phyloP scores from a whole-genome alignment of 2,113 vertebrate species.

The Talpa occidentalis region DNA sequence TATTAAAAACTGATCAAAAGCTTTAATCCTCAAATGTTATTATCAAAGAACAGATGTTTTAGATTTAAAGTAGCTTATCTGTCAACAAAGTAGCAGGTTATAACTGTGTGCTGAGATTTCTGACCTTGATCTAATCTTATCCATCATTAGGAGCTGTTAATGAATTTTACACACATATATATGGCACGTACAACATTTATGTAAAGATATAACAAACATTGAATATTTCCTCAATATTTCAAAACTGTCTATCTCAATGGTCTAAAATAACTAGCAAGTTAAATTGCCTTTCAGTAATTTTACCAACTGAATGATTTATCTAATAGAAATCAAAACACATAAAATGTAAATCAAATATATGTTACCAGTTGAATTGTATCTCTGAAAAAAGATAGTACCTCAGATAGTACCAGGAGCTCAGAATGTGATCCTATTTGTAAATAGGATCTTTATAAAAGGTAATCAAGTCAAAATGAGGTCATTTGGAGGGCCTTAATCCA shows the following conservation, averaged over 20 bases:
- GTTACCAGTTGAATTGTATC: neutral
- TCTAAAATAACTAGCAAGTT: neutral
- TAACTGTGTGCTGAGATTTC: neutral
- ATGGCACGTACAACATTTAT: neutral
- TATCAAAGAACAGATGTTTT: conserved; percentile 33
- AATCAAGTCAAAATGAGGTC: neutral
- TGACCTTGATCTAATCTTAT: neutral
- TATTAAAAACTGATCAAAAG: neutral
- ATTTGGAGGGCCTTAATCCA: neutral
- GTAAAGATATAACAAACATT: neutral
- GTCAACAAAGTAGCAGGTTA: conserved; percentile 12
- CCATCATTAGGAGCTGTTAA: neutral
- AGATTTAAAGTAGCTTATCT: neutral
- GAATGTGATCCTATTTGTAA: neutral
- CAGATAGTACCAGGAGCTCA: neutral
- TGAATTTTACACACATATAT: neutral
- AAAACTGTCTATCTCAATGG: neutral
- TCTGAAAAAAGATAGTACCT: neutral
- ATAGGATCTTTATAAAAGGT: neutral
- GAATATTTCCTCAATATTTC: neutral
- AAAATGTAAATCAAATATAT: neutral
- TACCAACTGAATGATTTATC: neutral
- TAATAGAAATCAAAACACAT: conserved; percentile 18
- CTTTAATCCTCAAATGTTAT: neutral
- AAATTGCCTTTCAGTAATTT: conserved; percentile 9